Conservation (phyloP, 2,888 invertebrate genomes). For the Leptopterna dolabrata region DNA sequence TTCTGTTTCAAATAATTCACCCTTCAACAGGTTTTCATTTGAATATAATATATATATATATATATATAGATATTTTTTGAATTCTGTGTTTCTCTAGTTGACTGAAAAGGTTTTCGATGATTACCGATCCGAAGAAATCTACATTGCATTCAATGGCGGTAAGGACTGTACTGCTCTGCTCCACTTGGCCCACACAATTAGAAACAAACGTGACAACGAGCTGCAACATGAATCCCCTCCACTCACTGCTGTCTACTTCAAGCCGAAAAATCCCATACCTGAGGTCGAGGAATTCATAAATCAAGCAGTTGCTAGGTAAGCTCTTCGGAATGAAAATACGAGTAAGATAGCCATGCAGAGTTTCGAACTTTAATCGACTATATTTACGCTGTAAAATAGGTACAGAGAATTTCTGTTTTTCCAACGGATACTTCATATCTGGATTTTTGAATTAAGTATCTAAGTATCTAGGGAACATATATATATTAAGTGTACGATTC, state of each 20-base stretch:
- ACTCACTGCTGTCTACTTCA: slow-evolving; percentile 80
- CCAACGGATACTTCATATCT: no score
- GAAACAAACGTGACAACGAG: slow-evolving; percentile 63
- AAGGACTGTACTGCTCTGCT: slow-evolving; percentile 97
- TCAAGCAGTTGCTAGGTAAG: slow-evolving; percentile 72
- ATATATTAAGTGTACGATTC: no score
- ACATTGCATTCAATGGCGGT: slow-evolving; percentile 96
- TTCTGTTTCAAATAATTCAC: no score
- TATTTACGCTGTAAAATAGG: no score
- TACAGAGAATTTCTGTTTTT: no score
- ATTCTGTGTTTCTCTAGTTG: slow-evolving; percentile 54
- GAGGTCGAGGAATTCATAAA: slow-evolving; percentile 89
- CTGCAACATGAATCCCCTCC: slow-evolving; percentile 34
- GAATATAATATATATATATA: no score
- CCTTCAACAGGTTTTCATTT: no score
- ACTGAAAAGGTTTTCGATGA: slow-evolving; percentile 59
- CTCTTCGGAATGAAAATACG: neutral
- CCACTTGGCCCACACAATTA: slow-evolving; percentile 74
- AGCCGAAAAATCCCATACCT: slow-evolving; percentile 82
- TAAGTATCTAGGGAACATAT: no score
- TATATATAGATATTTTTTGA: no score
- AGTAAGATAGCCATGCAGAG: neutral
- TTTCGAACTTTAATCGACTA: neutral
- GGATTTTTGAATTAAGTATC: no score
- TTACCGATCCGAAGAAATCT: slow-evolving; percentile 75